Percentiles rank a stretch among this genome's conserved stretches.
These are phyloP conservation scores for Balaenoptera acutorostrata DNA, from an alignment of 2,113 vertebrate genomes.

Conservation along the genomic window DNA sequence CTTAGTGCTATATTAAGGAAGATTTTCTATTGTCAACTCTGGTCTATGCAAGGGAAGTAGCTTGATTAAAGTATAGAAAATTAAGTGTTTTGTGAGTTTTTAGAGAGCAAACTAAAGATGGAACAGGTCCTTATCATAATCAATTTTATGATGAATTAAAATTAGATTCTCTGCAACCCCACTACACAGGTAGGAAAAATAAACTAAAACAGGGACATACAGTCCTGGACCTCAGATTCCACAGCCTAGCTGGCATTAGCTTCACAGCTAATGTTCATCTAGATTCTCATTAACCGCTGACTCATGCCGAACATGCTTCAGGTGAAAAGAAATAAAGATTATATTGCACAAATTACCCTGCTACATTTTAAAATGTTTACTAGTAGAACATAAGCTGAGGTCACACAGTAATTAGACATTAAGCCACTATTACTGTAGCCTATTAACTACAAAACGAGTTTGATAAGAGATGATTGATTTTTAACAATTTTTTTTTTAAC, in stretches of 20 bases:
- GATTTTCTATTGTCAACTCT: neutral
- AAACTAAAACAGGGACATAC: neutral
- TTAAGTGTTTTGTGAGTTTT: neutral
- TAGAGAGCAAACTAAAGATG: neutral
- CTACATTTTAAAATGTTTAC: conserved; percentile 55
- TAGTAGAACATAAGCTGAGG: neutral
- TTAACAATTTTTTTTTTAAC: neutral
- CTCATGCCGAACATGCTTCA: neutral
- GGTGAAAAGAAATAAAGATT: neutral
- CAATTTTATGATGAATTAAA: neutral
- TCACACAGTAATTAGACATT: neutral
- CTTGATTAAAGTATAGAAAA: neutral
- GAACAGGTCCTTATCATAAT: neutral
- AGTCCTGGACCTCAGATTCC: neutral
- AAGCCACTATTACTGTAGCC: neutral
- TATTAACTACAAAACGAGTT: conserved; percentile 18
- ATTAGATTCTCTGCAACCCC: neutral
- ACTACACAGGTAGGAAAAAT: neutral
- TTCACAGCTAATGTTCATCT: neutral
- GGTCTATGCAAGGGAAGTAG: neutral
- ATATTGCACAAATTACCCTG: conserved; percentile 3
- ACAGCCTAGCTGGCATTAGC: neutral
- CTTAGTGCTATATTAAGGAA: neutral
- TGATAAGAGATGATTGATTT: conserved; percentile 8
- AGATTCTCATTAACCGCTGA: conserved; percentile 5